Conservation (phyloP, 2,888 invertebrate species). For the Drosophila siamana region DNA sequence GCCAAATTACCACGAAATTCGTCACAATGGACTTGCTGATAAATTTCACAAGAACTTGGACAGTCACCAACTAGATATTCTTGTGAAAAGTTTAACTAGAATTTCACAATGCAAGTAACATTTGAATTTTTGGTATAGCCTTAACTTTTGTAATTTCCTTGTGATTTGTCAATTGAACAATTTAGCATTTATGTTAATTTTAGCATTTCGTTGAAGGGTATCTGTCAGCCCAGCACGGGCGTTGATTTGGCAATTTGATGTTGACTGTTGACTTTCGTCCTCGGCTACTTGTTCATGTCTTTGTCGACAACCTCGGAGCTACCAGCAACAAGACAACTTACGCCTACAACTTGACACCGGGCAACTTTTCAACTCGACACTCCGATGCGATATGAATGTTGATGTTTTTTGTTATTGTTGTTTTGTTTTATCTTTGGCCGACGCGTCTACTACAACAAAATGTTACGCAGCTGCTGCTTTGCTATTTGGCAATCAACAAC, state of each 20-base stretch:
- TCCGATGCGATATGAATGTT: conserved; percentile 54
- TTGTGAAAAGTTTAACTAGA: not conserved
- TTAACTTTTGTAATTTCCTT: not conserved
- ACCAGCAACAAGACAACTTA: conserved; percentile 44
- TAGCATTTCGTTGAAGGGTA: not conserved
- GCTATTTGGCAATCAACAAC: conserved; percentile 50
- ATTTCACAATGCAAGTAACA: conserved; percentile 3
- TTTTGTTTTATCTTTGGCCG: conserved; percentile 46
- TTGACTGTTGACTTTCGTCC: conserved; percentile 42
- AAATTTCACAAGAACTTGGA: conserved; percentile 10
- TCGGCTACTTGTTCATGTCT: conserved; percentile 57
- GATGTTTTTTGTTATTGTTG: conserved; percentile 34
- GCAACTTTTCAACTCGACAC: conserved; percentile 15
- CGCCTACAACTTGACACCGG: conserved; percentile 66
- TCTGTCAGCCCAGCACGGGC: not conserved
- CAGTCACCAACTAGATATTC: not conserved
- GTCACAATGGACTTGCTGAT: conserved; percentile 1
- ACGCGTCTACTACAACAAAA: conserved; percentile 47
- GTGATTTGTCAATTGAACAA: not conserved
- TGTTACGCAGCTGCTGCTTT: conserved; percentile 61
- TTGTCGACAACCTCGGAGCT: conserved; percentile 44
- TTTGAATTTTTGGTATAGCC: not conserved
- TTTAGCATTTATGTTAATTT: not conserved
- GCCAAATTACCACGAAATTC: not conserved
- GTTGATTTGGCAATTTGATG: conserved; percentile 5